Base-by-base conservation (phyloP, 2,797 vertebrate species). In the Sphenopsis melanotis region DNA sequence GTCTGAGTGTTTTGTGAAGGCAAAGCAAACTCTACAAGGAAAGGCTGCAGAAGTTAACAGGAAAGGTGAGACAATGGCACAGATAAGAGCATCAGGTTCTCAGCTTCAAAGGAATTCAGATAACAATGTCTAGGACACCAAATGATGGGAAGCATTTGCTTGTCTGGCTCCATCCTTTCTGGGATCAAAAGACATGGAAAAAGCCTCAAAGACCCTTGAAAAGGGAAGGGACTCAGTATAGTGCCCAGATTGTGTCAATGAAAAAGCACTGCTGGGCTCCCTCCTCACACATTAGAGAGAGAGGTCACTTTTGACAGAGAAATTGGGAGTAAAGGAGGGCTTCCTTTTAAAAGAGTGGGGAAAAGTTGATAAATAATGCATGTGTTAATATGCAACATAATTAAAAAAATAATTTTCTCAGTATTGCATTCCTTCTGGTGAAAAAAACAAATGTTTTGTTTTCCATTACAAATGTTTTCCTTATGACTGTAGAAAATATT, bases 1-100 rank as follows among this genome's bases (percentile, higher is more conserved):
- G 20, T 61, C 46, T 75, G 76, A 87, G 44, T 63, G 57, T 29
- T 60, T 39, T 42, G 68, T 0, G 0, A 68, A 91, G 71, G 68
- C 64, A 90, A 81, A 86, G 50, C 57, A 71, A 94, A 81, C 18
- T 66, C n/a, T 61, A 37, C 68, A 94, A 86, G 79, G 80, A 94
- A 94, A 81, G 50, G 42, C 83, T 91, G 27, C 20, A 86, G 83
- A 78, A 86, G 50, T 90, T 94, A 78, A 82, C 93, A 93, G 90
- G 87, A 95, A 93, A 90, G 91, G 93, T 96, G 91, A 95, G 66
- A 95, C 95, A 96, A 93, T 84, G 72, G 39, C 46, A 63, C 42
- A 91, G 94, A 91, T 90, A 95, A 94, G 61, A 91, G 21, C 42
- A 5, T 75, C 87, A 95, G 65, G 91, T 94, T 94, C 47, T 42